Evolutionary conservation across 2,797 vertebrate genomes (phyloP).

Genomic region (Scomberomorus guttatus): DNA sequence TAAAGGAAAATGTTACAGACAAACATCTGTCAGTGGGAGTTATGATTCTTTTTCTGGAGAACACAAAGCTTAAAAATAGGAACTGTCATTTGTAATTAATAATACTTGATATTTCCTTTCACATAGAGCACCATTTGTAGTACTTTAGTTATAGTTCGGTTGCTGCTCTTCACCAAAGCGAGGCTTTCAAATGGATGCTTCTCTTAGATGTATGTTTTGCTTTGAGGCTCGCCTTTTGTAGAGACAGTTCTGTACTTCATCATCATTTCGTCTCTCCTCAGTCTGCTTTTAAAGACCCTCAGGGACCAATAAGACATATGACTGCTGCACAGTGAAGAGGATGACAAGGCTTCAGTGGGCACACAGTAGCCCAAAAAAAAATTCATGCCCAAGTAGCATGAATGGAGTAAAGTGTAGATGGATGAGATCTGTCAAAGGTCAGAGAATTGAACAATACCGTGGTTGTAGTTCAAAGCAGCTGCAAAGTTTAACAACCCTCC

Average conservation of each 20-base stretch:
- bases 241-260: constrained; percentile 35
- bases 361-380: no score
- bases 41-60: background rate
- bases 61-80: constrained; percentile 10
- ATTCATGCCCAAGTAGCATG: constrained; percentile 34
- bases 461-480: constrained; percentile 14
- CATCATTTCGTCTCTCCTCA: constrained; percentile 33
- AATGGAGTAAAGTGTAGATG: constrained; percentile 22
- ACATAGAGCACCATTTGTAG: background rate
- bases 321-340: constrained; percentile 37
- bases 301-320: constrained; percentile 52
- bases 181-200: constrained; percentile 37
- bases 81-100: background rate
- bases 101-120: background rate
- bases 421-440: constrained; percentile 55
- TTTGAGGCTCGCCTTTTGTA: constrained; percentile 46
- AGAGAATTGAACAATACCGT: constrained; percentile 39
- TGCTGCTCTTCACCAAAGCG: constrained; percentile 27
- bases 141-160: background rate
- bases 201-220: constrained; percentile 41
- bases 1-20: background rate
- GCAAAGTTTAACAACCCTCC: constrained; percentile 28
- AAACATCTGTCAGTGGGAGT: background rate
- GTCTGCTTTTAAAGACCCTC: constrained; percentile 54
- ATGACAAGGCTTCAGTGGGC: constrained; percentile 39